Conservation (phyloP, 2,888 invertebrate species). For the Proisotoma minuta region DNA sequence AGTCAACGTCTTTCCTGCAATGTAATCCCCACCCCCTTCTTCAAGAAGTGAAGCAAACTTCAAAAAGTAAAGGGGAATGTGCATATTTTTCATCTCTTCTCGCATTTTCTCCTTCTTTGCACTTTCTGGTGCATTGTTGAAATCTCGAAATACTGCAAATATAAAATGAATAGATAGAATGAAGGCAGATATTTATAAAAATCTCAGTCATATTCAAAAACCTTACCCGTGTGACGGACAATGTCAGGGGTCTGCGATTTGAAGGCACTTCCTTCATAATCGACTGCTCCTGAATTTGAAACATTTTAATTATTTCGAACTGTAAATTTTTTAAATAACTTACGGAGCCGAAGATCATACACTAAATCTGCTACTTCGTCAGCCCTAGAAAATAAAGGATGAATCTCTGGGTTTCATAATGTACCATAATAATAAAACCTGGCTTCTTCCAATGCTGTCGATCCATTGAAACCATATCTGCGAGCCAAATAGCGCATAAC, state of each 20-base stretch:
- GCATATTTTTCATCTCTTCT: constrained; percentile 3
- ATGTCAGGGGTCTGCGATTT: constrained; percentile 22
- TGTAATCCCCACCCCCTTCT: constrained; percentile 14
- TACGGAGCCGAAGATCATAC: constrained; percentile 23
- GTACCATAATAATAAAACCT: no score
- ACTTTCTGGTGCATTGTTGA: constrained; percentile 11
- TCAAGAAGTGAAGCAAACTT: constrained; percentile 16
- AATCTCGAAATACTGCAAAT: constrained; percentile 22
- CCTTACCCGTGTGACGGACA: constrained; percentile 21
- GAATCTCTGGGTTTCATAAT: no score
- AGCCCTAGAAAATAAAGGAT: no score
- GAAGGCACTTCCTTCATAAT: not conserved
- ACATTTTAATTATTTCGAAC: not conserved
- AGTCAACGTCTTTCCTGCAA: constrained; percentile 17
- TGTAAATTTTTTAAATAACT: not conserved
- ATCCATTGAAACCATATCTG: not conserved
- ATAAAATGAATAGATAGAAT: not conserved
- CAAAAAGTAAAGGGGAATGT: constrained; percentile 17
- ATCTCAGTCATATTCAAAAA: not conserved
- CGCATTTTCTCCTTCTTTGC: constrained; percentile 19
- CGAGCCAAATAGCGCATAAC: not conserved
- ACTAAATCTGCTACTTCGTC: constrained; percentile 21
- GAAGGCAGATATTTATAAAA: not conserved
- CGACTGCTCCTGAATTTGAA: constrained; percentile 2
- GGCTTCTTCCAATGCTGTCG: not conserved